A percentile compares a stretch with the other conserved stretches of the same genome.
Conservation (phyloP, 2,113 vertebrate species). For the Castor canadensis region DNA sequence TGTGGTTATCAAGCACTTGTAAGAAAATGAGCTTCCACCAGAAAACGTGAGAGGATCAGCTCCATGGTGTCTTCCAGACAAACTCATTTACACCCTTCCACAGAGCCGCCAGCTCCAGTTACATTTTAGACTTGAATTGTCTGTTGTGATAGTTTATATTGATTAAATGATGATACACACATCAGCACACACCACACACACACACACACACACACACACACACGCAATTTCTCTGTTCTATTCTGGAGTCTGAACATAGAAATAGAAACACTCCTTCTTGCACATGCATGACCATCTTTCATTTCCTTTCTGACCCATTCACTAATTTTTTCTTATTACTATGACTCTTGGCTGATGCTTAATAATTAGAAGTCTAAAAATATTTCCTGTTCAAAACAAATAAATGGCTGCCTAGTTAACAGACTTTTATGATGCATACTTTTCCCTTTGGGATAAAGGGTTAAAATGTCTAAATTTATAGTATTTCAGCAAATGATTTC, state of each 20-base stretch:
- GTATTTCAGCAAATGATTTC: constrained; percentile 15
- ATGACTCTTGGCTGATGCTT: neutral
- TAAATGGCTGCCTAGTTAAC: neutral
- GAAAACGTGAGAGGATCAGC: constrained; percentile 66
- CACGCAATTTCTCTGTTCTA: neutral
- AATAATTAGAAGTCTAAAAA: neutral
- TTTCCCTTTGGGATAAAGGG: constrained; percentile 21
- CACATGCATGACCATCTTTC: neutral
- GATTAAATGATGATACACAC: neutral
- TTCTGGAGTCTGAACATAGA: neutral
- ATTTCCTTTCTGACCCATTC: neutral
- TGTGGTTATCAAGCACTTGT: constrained; percentile 46
- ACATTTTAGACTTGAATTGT: neutral
- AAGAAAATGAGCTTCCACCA: constrained; percentile 51
- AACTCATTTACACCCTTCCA: neutral
- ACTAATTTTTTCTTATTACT: neutral
- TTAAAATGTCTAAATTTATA: constrained; percentile 44
- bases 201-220: neutral
- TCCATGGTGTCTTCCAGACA: neutral
- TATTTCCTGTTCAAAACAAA: constrained; percentile 43
- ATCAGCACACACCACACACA: fast-evolving
- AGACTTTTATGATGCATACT: neutral
- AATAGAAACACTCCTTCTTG: neutral
- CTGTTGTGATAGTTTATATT: constrained; percentile 3
- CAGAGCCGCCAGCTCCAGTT: neutral